Evolutionary conservation across 2,113 vertebrate genomes (phyloP).

Genomic region (Athene cunicularia): DNA sequence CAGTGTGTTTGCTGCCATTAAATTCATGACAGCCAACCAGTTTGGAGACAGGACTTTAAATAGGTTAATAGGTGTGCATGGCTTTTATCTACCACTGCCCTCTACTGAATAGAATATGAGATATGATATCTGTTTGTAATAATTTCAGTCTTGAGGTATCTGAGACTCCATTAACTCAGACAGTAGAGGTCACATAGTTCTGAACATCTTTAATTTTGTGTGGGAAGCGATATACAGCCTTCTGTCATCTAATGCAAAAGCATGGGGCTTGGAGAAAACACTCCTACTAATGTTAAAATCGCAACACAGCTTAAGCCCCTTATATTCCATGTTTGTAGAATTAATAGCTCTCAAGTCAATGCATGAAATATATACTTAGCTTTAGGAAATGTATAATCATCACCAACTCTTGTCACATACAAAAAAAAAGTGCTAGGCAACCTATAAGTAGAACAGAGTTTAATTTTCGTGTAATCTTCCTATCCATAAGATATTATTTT

Average conservation of each 20-base stretch:
- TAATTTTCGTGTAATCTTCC: not conserved
- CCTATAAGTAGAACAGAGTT: not conserved
- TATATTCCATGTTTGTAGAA: not conserved
- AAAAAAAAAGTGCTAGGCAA: not conserved
- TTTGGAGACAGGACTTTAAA: not conserved
- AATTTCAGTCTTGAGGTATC: not conserved
- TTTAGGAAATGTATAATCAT: constrained; percentile 27
- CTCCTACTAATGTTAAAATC: not conserved
- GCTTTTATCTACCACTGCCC: constrained; percentile 50
- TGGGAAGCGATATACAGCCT: not conserved
- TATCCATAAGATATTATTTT: not conserved
- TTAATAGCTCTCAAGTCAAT: constrained; percentile 17
- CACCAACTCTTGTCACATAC: not conserved
- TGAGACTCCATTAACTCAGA: not conserved
- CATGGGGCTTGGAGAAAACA: not conserved
- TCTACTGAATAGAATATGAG: constrained; percentile 40
- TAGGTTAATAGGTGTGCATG: not conserved
- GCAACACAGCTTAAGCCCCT: not conserved
- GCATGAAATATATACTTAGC: not conserved
- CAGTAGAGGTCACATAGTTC: not conserved
- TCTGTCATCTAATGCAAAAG: not conserved
- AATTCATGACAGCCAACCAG: not conserved
- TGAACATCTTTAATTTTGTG: constrained; percentile 1
- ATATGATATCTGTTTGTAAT: not conserved
- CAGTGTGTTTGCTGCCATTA: not conserved